These are phyloP conservation scores for Sesamia inferens DNA, from an alignment of 2,888 invertebrate genomes.

Conservation along the genomic window DNA sequence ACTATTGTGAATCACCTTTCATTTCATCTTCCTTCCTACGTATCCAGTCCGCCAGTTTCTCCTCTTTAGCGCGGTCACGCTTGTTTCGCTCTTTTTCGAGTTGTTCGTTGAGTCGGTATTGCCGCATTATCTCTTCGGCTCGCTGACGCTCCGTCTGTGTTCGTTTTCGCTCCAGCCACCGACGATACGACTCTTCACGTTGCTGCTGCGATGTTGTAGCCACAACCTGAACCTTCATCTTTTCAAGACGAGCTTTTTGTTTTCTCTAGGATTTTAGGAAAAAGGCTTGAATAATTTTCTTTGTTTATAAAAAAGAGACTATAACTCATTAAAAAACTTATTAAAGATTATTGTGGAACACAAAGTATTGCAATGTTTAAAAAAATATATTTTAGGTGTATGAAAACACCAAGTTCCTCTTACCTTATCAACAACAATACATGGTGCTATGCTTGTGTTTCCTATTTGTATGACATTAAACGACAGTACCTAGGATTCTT, in stretches of 20 bases:
- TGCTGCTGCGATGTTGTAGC: constrained; percentile 80
- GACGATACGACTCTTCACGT: constrained; percentile 85
- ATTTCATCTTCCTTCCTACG: constrained; percentile 90
- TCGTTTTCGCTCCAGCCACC: constrained; percentile 90
- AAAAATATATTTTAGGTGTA: not conserved
- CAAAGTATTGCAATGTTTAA: not conserved
- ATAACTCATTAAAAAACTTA: not conserved
- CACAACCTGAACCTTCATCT: constrained; percentile 70
- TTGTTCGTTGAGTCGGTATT: constrained; percentile 77
- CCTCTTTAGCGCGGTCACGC: constrained; percentile 82
- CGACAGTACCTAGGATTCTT: not conserved
- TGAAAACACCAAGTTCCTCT: not conserved
- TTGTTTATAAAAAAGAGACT: too few relatives aligned
- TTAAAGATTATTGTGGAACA: not conserved
- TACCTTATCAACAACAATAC: not conserved
- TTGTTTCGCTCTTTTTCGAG: constrained; percentile 79
- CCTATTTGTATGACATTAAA: not conserved
- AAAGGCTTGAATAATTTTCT: not conserved
- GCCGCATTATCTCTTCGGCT: constrained; percentile 83
- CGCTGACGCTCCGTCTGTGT: constrained; percentile 78
- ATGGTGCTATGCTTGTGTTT: not conserved
- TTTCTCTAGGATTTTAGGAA: constrained; percentile 62
- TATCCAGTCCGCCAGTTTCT: constrained; percentile 89
- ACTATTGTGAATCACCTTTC: constrained; percentile 83
- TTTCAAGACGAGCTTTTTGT: constrained; percentile 76